phyloP scores from a whole-genome alignment of 2,797 vertebrate genomes.

The Cuniculus paca region DNA sequence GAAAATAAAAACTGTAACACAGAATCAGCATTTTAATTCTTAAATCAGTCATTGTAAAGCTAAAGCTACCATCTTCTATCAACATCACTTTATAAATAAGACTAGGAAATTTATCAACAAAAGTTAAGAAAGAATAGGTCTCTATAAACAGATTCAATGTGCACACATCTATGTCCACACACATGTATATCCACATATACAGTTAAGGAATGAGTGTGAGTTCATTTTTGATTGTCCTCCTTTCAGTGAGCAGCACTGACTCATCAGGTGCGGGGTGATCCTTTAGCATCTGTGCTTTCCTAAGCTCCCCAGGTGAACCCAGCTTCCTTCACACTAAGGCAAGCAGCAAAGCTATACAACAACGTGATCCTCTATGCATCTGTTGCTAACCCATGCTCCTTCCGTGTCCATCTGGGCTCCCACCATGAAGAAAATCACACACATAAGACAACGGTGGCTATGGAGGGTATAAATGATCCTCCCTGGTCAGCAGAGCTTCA shows the following conservation, averaged over 20 bases:
- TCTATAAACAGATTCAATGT: too few species aligned
- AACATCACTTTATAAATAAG: background rate
- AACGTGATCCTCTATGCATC: rapidly evolving
- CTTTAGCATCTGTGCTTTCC: background rate
- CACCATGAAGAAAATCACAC: too few species aligned
- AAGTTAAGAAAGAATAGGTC: background rate
- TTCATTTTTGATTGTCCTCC: background rate
- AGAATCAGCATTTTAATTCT: background rate
- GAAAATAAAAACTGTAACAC: background rate
- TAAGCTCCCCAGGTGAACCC: background rate
- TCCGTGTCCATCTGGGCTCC: background rate
- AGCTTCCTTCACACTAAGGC: background rate
- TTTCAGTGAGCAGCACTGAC: background rate
- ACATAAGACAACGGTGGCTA: background rate
- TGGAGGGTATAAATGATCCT: rapidly evolving
- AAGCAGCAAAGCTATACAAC: background rate
- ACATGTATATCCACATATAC: background rate
- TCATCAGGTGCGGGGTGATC: too few species aligned
- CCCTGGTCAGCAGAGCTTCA: background rate
- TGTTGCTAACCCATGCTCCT: background rate
- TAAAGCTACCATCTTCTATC: background rate
- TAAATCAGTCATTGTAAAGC: background rate
- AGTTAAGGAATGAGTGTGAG: background rate
- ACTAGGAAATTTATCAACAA: background rate
- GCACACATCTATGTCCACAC: background rate